Base-by-base conservation (phyloP, 2,888 invertebrate genomes). In the Stenodema calcarata region DNA sequence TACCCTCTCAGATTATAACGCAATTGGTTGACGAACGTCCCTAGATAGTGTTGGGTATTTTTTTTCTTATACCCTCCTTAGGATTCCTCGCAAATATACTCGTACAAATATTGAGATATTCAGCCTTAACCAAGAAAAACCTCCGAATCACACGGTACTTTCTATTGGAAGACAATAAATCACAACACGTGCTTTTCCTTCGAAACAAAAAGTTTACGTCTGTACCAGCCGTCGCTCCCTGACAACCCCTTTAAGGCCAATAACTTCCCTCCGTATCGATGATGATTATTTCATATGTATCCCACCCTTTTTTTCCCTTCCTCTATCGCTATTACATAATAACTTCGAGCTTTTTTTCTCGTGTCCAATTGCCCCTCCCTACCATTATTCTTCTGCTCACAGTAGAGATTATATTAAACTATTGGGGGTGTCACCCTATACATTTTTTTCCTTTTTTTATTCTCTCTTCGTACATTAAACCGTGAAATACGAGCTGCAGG, bases 221-320 rank as follows among this genome's bases (percentile, higher is more conserved):
- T 28, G 30, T 84, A 84, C 84, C 84, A 84, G 84, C 84, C 84
- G 84, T 75, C 18, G 82, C 41, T 30, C 62, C 18, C n/a, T 35
- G 69, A 27, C 70, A 84, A 73, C 84, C 84, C 84, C 84, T 84
- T 73, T 47, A 42, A 73, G 44, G 84, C 73, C 84, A 82, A 82
- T 82, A 82, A 82, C 27, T 41, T 81, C 81, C 84, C 84, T 75
- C 47, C 44, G 16, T 18, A 75, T 75, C 84, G 47, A 70, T 84
- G 84, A 84, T 84, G 84, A 84, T 84, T 84, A 84, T 84, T 84
- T 84, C 84, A 84, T 84, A 84, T 84, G 84, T 84, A 84, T 73
- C 84, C 84, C 28, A 42, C 84, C 75, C 73, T 23, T 30, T 30
- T 50, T 30, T 30, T 18, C 81, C 27, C 42, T n/a, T 73, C 84